A percentile compares a stretch with the other conserved stretches of the same genome.
phyloP scores from a whole-genome alignment of 2,888 invertebrate species.

The Cantharis lateralis region DNA sequence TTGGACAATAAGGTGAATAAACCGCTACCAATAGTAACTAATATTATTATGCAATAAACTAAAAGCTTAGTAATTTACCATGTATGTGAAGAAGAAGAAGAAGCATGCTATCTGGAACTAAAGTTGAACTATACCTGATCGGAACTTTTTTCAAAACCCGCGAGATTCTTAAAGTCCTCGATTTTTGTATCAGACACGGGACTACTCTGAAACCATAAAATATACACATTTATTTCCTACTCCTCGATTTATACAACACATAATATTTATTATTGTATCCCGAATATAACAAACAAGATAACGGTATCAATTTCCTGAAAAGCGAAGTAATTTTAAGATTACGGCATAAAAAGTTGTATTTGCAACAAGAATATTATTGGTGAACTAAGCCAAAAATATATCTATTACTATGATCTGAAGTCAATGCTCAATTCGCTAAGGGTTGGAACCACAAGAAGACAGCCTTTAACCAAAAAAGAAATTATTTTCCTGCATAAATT shows the following conservation, averaged over 20 bases:
- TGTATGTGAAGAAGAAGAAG: slow-evolving; percentile 21
- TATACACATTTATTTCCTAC: neutral
- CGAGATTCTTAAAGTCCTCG: slow-evolving; percentile 9
- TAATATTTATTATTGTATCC: neutral
- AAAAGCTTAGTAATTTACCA: slow-evolving; percentile 24
- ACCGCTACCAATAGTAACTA: neutral
- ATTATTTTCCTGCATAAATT: neutral
- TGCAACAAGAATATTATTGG: neutral
- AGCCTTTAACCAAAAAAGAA: too few species aligned
- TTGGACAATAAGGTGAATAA: neutral
- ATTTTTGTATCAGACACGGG: slow-evolving; percentile 21
- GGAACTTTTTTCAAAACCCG: slow-evolving; percentile 18
- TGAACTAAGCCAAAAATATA: neutral
- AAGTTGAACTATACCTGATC: slow-evolving; percentile 30
- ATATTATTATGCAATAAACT: neutral
- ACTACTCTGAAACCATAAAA: slow-evolving; percentile 28
- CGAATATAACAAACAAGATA: slow-evolving; percentile 8
- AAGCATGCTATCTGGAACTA: slow-evolving; percentile 26
- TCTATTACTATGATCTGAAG: too few species aligned
- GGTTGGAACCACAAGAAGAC: too few species aligned
- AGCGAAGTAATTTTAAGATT: neutral
- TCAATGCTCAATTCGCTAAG: too few species aligned
- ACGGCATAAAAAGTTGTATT: neutral
- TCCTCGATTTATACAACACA: neutral
- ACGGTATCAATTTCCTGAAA: slow-evolving; percentile 8